Base-by-base conservation (phyloP, 2,888 invertebrate genomes). In the Agrochola circellaris region DNA sequence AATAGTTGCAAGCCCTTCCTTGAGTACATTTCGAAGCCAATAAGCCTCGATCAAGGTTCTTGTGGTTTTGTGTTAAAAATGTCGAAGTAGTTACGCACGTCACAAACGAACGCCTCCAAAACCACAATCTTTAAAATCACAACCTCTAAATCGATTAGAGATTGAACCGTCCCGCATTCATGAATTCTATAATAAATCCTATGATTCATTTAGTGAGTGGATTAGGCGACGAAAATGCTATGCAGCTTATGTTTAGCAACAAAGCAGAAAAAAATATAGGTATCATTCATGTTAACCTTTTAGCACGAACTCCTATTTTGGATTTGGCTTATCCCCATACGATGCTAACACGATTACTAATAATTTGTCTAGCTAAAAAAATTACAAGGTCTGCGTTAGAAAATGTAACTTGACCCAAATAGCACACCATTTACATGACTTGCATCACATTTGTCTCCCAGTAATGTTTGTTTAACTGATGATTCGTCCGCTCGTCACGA, bases 131-230 rank as follows among this genome's bases (percentile, higher is more conserved):
- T 75, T 38, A 65, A 71, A 65, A 84, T 78, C 83, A 78, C 70
- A 74, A 83, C 66, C 66, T 84, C 61, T 64, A 83, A 74, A 76
- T 86, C 74, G 73, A 83, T 86, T 83, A 71, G 45, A 79, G 64
- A 75, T 75, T 86, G 58, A 74, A 75, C 51, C 72, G 72, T 70
- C 51, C 73, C 73, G 76, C 65, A 71, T 76, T 86, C 70, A 67
- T 71, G 66, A 78, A 78, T 71, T 86, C 70, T 83, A 77, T 54
- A 73, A 71, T 78, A 74, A 77, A 77, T 45, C 17, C 51, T 65
- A 75, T 84, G 66, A 84, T 56, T 86, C 83, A 82, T 71, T 73
- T 60, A 64, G 54, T 78, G 56, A 78, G 54, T 73, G 58, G n/a
- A 81, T 66, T 71, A 69, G 20, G 9, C 2, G 67, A 65, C 65